Conservation (phyloP, 1,140 invertebrate species). For the Solenopsis invicta region DNA sequence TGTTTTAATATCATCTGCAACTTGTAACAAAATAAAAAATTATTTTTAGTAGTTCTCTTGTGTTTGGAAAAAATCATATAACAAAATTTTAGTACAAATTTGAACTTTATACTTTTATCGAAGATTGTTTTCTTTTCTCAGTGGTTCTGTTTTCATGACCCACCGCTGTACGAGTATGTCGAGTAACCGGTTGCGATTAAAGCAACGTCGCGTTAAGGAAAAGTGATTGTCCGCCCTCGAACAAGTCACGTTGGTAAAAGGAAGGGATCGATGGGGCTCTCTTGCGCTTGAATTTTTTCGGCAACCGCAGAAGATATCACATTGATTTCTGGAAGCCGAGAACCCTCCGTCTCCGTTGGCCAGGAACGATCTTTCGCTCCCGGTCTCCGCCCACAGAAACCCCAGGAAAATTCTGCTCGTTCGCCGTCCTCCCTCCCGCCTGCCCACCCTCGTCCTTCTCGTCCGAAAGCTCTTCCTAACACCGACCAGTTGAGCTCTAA, state of each 20-base stretch:
- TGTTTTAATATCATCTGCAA: too few relatives aligned
- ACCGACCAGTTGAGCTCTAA: conserved; percentile 77
- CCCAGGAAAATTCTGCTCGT: conserved; percentile 59
- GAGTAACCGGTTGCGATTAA: not conserved
- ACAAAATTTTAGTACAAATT: too few relatives aligned
- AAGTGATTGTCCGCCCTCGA: conserved; percentile 1
- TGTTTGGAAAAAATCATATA: too few relatives aligned
- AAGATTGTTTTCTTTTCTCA: too few relatives aligned
- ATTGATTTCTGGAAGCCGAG: conserved; percentile 75
- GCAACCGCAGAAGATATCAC: conserved; percentile 68
- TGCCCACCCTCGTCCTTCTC: conserved; percentile 4
- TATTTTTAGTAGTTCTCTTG: too few relatives aligned
- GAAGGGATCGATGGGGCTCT: conserved; percentile 32
- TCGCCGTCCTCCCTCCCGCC: conserved; percentile 20
- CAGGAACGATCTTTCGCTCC: conserved; percentile 58
- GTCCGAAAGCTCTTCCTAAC: conserved; percentile 59
- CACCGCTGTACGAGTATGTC: not conserved
- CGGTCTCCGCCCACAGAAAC: conserved; percentile 52
- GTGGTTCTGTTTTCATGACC: too few relatives aligned
- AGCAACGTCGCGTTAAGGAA: conserved; percentile 15
- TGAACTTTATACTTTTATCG: too few relatives aligned
- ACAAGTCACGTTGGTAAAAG: conserved; percentile 7
- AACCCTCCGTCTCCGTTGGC: conserved; percentile 41
- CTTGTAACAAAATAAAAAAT: too few relatives aligned
- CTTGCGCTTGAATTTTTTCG: conserved; percentile 56